A percentile compares a stretch with the other conserved stretches of the same genome.
These are phyloP conservation scores for Eulemur albifrons DNA, from an alignment of 2,797 vertebrate genomes.

Conservation along the genomic window DNA sequence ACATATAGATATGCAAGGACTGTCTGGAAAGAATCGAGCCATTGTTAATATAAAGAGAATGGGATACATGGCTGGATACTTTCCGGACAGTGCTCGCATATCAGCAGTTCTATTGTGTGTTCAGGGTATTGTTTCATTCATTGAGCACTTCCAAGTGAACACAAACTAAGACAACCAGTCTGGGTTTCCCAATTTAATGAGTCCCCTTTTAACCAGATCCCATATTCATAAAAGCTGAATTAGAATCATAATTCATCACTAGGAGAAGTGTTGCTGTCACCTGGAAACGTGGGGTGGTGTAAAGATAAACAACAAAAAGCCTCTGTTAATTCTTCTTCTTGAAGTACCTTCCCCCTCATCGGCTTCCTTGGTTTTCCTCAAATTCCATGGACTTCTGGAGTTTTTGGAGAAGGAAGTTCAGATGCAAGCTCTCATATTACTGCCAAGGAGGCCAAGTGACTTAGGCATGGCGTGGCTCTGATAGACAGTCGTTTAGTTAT, in stretches of 20 bases:
- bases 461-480: fast-evolving
- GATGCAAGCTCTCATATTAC: fast-evolving
- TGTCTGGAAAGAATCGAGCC: not conserved
- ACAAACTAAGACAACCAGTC: not conserved
- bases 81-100: not conserved
- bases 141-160: not conserved
- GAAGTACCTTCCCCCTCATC: fast-evolving
- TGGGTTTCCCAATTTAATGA: not conserved
- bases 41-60: too few relatives aligned
- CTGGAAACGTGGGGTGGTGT: fast-evolving
- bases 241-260: not conserved
- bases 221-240: too few relatives aligned
- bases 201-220: not conserved
- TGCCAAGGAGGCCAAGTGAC: not conserved
- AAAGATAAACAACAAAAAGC: not conserved
- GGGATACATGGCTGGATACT: too few relatives aligned
- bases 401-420: not conserved
- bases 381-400: not conserved
- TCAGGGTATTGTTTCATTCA: not conserved
- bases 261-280: fast-evolving
- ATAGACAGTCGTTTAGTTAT: not conserved
- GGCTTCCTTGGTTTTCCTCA: not conserved
- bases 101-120: too few relatives aligned
- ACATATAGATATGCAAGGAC: too few relatives aligned
- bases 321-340: not conserved